Evolutionary conservation across 2,797 vertebrate genomes (phyloP), one percentile per base, ranked within the genome.

Genomic region (Salmo trutta): DNA sequence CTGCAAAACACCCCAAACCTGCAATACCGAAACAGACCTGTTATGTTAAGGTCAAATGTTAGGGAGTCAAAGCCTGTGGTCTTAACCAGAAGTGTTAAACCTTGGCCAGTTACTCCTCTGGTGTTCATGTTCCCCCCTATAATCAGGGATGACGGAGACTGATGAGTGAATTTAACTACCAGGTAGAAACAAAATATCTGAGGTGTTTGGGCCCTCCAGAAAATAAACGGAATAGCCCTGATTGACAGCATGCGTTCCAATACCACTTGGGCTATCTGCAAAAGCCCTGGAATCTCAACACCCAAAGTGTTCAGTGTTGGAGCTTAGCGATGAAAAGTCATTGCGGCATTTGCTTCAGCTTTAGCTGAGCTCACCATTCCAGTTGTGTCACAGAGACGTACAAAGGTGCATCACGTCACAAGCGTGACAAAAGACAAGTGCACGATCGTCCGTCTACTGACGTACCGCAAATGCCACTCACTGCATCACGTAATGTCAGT

Each of bases 371-470:
- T 80, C 62, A 41, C 16, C 31, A 76, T 36, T 7, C 4, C 36
- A 36, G 52, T 17, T 29, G 51, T 53, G 51, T 53, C 27, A 66
- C 77, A 41, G 75, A 75, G 67, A 84, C 72, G 72, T 76, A 0
- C 29, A 47, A 80, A 78, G 8, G 59, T 6, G 17, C 4, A 64
- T 29, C 73, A 59, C 2, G 0, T 71, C 75, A 71, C 54, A 62
- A 78, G 64, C 36, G 62, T 66, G 27, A 74, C 75, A 71, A 14
- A 86, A 76, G 64, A 66, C 14, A 29, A 21, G 24, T 15, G 31
- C 27, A 31, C 15, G 4, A 31, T 27, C 12, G 29, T 27, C 12
- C 64, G 24, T 14, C 16, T 27, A 12, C 24, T 65, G 21, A 24
- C 3, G 24, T 65, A 65, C 8, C 62, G 29, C n/a, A 24, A 27